These are phyloP conservation scores for Panonychus citri DNA, from an alignment of 1,140 invertebrate genomes.

Conservation along the genomic window DNA sequence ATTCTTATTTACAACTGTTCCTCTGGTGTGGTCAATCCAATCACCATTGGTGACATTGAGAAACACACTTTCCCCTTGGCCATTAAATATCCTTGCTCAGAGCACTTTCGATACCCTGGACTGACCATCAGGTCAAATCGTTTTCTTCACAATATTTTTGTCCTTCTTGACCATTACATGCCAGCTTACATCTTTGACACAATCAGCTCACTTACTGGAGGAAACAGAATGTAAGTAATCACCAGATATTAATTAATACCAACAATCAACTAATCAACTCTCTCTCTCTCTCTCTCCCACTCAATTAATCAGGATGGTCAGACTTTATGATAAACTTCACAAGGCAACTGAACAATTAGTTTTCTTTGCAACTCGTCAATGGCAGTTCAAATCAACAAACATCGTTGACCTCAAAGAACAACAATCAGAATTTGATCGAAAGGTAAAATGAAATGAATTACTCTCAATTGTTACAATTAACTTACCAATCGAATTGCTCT, in stretches of 20 bases:
- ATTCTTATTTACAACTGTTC: conserved; percentile 70
- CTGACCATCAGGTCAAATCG: conserved; percentile 1
- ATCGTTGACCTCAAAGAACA: conserved; percentile 32
- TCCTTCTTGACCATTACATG: conserved; percentile 58
- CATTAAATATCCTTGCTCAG: conserved; percentile 12
- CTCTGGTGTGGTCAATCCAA: conserved; percentile 61
- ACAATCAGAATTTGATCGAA: conserved; percentile 34
- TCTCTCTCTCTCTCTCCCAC: conserved; percentile 17
- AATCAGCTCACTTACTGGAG: conserved; percentile 23
- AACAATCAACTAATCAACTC: not conserved
- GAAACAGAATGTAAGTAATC: conserved; percentile 29
- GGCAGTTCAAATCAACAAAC: conserved; percentile 53
- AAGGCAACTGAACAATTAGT: conserved; percentile 35
- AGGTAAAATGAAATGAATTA: conserved; percentile 12
- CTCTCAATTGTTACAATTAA: not conserved
- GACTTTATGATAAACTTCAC: not conserved
- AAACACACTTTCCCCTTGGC: conserved; percentile 14
- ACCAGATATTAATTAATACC: not conserved
- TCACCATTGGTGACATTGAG: conserved; percentile 42
- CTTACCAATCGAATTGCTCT: not conserved
- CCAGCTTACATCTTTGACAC: conserved; percentile 56
- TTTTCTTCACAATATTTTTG: conserved; percentile 38
- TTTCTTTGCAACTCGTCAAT: conserved; percentile 54
- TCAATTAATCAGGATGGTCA: not conserved
- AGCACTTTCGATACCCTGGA: conserved; percentile 17